These are phyloP conservation scores for Drosophila kohkoa DNA, from an alignment of 1,140 invertebrate species.

Conservation along the genomic window DNA sequence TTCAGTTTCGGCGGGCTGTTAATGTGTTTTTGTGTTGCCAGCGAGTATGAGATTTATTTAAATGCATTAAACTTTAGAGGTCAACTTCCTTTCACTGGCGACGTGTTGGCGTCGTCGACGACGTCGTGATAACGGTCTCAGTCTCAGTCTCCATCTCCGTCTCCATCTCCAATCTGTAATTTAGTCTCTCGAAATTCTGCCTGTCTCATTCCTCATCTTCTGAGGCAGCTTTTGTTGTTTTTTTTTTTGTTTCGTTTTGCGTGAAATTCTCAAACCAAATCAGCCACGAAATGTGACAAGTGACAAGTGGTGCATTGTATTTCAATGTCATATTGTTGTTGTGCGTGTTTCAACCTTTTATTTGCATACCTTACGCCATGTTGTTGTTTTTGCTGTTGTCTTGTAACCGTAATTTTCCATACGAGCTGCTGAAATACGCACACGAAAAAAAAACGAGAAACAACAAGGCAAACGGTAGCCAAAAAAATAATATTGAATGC, in stretches of 20 bases:
- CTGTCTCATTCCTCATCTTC: slow-evolving; percentile 16
- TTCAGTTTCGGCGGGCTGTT: slow-evolving; percentile 71
- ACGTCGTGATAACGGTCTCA: slow-evolving; percentile 45
- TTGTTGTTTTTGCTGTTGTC: slow-evolving; percentile 24
- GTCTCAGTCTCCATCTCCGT: slow-evolving; percentile 4
- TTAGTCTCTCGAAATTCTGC: slow-evolving; percentile 9
- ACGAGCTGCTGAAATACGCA: slow-evolving; percentile 59
- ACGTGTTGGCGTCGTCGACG: slow-evolving; percentile 58
- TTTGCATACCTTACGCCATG: slow-evolving; percentile 57
- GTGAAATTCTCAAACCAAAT: slow-evolving; percentile 55
- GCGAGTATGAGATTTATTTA: slow-evolving; percentile 74
- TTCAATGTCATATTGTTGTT: slow-evolving; percentile 70
- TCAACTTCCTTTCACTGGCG: slow-evolving; percentile 80
- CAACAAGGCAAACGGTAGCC: slow-evolving; percentile 3
- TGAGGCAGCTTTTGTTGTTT: slow-evolving; percentile 11
- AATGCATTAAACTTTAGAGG: slow-evolving; percentile 84
- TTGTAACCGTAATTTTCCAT: slow-evolving; percentile 73
- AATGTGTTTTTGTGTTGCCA: slow-evolving; percentile 59
- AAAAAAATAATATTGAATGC: slow-evolving; percentile 71
- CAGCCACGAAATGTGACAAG: slow-evolving; percentile 77
- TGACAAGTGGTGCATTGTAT: slow-evolving; percentile 76
- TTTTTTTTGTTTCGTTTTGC: slow-evolving; percentile 25
- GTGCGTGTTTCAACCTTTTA: slow-evolving; percentile 48
- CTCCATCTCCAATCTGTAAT: slow-evolving; percentile 40
- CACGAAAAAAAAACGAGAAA: neutral